phyloP scores from a whole-genome alignment of 2,113 vertebrate species.

The Chaetodon trifascialis region DNA sequence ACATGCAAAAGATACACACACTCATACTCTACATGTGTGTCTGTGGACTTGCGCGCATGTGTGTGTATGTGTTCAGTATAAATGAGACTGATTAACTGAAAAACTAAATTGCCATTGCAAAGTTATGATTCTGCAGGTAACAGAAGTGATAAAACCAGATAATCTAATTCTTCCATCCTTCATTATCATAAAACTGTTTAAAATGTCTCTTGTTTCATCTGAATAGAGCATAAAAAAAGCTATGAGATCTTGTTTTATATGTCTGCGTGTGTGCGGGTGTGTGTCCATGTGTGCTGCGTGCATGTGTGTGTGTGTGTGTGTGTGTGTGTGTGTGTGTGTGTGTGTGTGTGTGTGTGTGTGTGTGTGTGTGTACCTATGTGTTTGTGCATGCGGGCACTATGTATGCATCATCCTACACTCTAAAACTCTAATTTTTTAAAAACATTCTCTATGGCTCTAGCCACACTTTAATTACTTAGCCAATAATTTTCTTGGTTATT shows the following conservation, averaged over 20 bases:
- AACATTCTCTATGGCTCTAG: not conserved
- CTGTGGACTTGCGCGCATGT: not conserved
- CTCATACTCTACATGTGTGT: not conserved
- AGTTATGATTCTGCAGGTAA: not conserved
- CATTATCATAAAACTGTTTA: constrained; percentile 18
- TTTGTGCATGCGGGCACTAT: not conserved
- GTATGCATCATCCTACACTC: not conserved
- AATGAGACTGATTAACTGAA: not conserved
- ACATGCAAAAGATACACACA: not conserved
- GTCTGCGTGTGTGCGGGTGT: not conserved
- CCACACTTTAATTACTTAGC: not conserved
- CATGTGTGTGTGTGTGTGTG: not conserved
- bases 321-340: not conserved
- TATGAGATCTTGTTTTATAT: not conserved
- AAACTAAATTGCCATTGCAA: not conserved
- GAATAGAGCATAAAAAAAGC: not conserved
- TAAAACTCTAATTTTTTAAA: not conserved
- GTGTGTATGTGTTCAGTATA: not conserved
- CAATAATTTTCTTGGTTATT: not conserved
- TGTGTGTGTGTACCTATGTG: not conserved
- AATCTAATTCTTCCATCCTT: not conserved
- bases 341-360: not conserved
- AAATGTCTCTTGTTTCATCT: not conserved
- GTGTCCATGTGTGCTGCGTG: too few species aligned
- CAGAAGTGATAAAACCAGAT: constrained; percentile 8